Conservation (phyloP, 2,113 vertebrate species). For the Sceloporus undulatus region DNA sequence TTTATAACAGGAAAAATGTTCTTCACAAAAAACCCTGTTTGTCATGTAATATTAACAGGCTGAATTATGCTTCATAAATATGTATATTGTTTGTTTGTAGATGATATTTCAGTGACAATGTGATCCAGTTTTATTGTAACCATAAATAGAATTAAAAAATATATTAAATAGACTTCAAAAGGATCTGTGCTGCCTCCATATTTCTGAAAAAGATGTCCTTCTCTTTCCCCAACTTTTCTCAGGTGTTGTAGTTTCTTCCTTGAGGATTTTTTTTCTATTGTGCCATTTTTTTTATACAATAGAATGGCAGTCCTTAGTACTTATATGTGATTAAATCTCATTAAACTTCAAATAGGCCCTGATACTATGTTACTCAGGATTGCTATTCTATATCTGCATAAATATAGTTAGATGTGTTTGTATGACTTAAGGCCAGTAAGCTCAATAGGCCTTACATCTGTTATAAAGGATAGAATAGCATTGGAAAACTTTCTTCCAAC, state of each 20-base stretch:
- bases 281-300: too few relatives aligned
- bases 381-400: not conserved
- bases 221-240: not conserved
- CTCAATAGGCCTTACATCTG: not conserved
- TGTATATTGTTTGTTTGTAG: slow-evolving; percentile 40
- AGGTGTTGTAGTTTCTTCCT: not conserved
- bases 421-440: not conserved
- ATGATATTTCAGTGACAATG: slow-evolving; percentile 50
- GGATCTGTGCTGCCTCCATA: not conserved
- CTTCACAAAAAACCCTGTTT: slow-evolving; percentile 40
- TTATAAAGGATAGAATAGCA: not conserved
- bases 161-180: slow-evolving; percentile 52
- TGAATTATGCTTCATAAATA: slow-evolving; percentile 64
- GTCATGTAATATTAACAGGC: slow-evolving; percentile 56
- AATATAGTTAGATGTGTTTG: not conserved
- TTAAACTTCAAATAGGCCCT: too few relatives aligned
- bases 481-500: too few relatives aligned
- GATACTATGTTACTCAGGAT: too few relatives aligned
- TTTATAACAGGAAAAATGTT: not conserved
- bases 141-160: slow-evolving; percentile 42
- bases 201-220: not conserved
- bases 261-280: not conserved
- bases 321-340: too few relatives aligned
- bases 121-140: not conserved
- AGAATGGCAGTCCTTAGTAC: too few relatives aligned